Conservation (phyloP, 2,888 invertebrate genomes). For the Omphaloscelis lunosa region DNA sequence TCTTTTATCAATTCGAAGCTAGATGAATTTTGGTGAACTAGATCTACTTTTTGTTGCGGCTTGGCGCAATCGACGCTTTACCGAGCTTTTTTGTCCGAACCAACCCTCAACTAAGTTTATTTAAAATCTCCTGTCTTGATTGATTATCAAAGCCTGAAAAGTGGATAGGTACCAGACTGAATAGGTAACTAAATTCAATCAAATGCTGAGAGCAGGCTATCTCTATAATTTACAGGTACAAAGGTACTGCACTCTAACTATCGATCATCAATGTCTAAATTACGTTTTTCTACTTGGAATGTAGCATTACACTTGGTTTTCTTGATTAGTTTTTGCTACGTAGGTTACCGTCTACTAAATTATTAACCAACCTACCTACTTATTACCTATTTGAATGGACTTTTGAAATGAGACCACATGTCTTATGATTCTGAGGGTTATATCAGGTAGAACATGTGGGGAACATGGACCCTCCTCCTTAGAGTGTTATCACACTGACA, state of each 20-base stretch:
- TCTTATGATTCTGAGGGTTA: neutral
- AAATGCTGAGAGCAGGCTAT: neutral
- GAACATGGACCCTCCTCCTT: neutral
- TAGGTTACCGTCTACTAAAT: neutral
- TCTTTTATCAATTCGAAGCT: neutral
- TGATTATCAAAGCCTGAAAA: conserved; percentile 6
- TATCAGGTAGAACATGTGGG: neutral
- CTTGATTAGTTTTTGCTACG: neutral
- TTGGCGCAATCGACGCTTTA: neutral
- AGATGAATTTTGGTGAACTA: neutral
- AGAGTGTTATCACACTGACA: too few species aligned
- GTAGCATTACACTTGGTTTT: neutral
- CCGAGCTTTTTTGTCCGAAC: neutral
- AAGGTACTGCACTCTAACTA: neutral
- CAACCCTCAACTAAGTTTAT: neutral
- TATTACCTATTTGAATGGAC: neutral
- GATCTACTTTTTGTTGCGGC: neutral
- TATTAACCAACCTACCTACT: neutral
- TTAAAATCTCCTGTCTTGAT: neutral
- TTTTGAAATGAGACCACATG: neutral
- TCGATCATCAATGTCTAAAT: neutral
- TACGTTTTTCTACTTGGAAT: neutral
- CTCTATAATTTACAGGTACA: neutral
- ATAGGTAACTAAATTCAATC: neutral
- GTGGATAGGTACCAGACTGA: conserved; percentile 3